A percentile compares a stretch with the other conserved stretches of the same genome.
phyloP scores from a whole-genome alignment of 2,113 vertebrate species.

The Irena cyanogastra region DNA sequence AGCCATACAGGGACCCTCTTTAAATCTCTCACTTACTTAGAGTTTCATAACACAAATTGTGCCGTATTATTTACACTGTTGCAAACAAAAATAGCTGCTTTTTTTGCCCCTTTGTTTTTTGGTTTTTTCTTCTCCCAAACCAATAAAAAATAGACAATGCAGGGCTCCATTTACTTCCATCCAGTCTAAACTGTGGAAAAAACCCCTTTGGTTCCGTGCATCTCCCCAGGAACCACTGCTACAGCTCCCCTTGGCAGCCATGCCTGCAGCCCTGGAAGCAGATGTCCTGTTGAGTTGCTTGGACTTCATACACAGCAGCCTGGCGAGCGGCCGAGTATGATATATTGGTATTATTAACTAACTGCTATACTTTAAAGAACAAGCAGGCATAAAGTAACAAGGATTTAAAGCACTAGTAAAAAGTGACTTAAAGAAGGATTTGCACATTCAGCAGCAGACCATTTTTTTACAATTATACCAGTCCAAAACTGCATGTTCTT shows the following conservation, averaged over 20 bases:
- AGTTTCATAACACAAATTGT: neutral
- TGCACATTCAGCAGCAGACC: neutral
- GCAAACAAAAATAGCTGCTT: accelerated
- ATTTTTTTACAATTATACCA: neutral
- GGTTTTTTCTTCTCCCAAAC: neutral
- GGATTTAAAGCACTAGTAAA: neutral
- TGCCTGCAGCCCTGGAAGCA: accelerated
- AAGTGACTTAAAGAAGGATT: neutral
- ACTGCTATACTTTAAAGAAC: neutral
- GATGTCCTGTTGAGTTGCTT: neutral
- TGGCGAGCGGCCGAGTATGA: neutral
- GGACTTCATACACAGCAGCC: neutral
- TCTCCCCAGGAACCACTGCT: no score
- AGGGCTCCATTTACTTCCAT: neutral
- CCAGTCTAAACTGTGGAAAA: neutral
- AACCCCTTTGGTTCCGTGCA: neutral
- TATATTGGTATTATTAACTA: neutral
- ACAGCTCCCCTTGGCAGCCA: neutral
- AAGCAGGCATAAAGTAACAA: neutral
- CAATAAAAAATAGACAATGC: neutral
- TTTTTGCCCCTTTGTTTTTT: neutral
- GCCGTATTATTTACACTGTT: accelerated
- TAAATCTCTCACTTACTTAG: neutral
- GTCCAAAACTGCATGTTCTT: neutral
- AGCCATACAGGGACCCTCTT: neutral